phyloP scores from a whole-genome alignment of 2,888 invertebrate genomes.

The Pristionchus exspectatus region DNA sequence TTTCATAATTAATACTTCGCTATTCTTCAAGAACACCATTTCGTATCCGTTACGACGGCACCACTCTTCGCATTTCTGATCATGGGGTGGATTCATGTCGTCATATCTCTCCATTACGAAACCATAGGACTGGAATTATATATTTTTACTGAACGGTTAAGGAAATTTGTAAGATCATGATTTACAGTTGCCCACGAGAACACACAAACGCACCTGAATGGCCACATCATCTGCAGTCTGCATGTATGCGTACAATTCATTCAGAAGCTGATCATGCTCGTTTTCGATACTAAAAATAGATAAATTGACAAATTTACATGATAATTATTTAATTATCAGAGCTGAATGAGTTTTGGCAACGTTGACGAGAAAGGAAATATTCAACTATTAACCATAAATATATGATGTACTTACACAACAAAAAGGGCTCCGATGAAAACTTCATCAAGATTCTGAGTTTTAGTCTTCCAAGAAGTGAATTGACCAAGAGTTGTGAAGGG shows the following conservation, averaged over 20 bases:
- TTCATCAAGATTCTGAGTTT: not conserved
- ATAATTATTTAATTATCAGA: too few relatives aligned
- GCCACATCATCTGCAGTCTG: not conserved
- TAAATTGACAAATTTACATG: not conserved
- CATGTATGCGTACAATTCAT: conserved; percentile 1
- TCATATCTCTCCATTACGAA: not conserved
- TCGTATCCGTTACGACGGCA: conserved; percentile 5
- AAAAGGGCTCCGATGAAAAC: conserved; percentile 11
- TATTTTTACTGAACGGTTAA: too few relatives aligned
- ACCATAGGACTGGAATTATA: not conserved
- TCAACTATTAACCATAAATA: too few relatives aligned
- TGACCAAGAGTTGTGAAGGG: conserved; percentile 6
- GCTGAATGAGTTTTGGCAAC: too few relatives aligned
- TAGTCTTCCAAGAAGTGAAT: not conserved
- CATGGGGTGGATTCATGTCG: not conserved
- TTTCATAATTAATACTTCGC: not conserved
- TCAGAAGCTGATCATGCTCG: conserved; percentile 2
- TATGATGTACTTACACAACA: not conserved
- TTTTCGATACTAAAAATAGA: not conserved
- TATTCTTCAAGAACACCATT: not conserved
- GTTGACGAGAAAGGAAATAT: too few relatives aligned
- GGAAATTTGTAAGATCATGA: too few relatives aligned
- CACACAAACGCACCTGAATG: not conserved
- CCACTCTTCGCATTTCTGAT: conserved; percentile 52
- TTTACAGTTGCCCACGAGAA: not conserved